Evolutionary conservation across 1,140 invertebrate genomes (phyloP), one percentile per base, ranked within the genome.

Genomic region (Mya arenaria): DNA sequence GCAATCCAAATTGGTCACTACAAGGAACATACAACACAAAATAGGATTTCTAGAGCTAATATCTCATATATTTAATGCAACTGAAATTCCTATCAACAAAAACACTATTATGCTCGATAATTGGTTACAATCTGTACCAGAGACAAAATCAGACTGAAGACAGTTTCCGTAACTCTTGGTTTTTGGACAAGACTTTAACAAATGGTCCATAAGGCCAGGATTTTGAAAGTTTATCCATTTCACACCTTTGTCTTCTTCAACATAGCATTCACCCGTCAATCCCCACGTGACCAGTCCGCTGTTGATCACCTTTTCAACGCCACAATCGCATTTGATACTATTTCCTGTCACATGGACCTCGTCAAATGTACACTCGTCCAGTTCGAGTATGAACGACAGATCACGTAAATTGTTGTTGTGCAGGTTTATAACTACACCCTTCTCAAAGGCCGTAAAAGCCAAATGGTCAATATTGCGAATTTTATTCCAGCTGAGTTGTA

Each of bases 321-420:
- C 30, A 66, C 79, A 82, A 41, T 82, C 69, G 72, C 79, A 82
- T 41, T 55, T 58, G 25, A 82, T 74, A 28, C 52, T 65, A 56
- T 82, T 82, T 23, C 37, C 41, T 44, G 79, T 73, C 69, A 82
- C 36, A n/a, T 55, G 30, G 1, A 82, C 41, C 15, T 82, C 44
- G 62, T 73, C 30, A 58, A 82, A 82, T 4, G 60, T 73, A 39
- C 79, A 82, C 48, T 62, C 48, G 25, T 82, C 41, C 13, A 73
- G 41, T 28, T 74, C 6, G 5, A 82, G 62, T 39, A 82, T 73
- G 39, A 82, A 82, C 17, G 68, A 65, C 6, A 82, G 52, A 66
- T 82, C 58, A 52, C 30, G 36, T 48, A 82, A 62, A 1, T 30
- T 28, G 36, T 82, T 82, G 10, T 69, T 62, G 30, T 74, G 41